Percentiles rank a stretch among this genome's conserved stretches.
Evolutionary conservation across 1,140 invertebrate species (phyloP).

Genomic region (Mercenaria mercenaria): DNA sequence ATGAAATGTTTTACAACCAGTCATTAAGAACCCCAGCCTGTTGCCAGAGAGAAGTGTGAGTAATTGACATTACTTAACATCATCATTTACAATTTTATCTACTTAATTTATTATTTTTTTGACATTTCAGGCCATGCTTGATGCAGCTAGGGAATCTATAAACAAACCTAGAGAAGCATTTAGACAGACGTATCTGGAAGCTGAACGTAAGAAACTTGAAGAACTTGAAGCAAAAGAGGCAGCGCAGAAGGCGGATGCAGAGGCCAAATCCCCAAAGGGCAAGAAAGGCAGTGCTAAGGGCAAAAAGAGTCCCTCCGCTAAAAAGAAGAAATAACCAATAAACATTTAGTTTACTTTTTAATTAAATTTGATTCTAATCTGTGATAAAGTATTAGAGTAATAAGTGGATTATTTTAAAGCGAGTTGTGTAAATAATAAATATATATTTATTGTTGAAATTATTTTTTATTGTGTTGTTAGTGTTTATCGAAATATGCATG

Average conservation of each 20-base stretch:
- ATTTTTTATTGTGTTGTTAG: neutral
- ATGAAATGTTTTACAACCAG: no score
- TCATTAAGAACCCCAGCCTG: no score
- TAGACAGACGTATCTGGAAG: constrained; percentile 84
- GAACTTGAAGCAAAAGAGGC: constrained; percentile 82
- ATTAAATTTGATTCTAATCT: neutral
- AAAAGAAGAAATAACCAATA: constrained; percentile 77
- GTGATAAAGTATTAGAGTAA: neutral
- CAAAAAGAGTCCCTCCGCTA: constrained; percentile 77
- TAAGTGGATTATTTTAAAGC: neutral
- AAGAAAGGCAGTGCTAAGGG: constrained; percentile 82
- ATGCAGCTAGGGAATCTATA: constrained; percentile 80
- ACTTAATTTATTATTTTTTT: no score
- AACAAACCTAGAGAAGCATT: constrained; percentile 84
- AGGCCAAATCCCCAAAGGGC: constrained; percentile 83
- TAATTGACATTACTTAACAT: no score
- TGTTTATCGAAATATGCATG: neutral
- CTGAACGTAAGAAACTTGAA: constrained; percentile 80
- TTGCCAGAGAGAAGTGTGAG: no score
- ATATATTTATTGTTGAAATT: constrained; percentile 16
- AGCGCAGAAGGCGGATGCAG: constrained; percentile 79
- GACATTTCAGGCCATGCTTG: constrained; percentile 79
- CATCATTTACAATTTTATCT: no score
- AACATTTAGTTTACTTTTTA: neutral
- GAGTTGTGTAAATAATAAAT: neutral